Percentiles rank a stretch among this genome's conserved stretches.
These are phyloP conservation scores for Lerema accius DNA, from an alignment of 1,140 invertebrate species.

Conservation along the genomic window DNA sequence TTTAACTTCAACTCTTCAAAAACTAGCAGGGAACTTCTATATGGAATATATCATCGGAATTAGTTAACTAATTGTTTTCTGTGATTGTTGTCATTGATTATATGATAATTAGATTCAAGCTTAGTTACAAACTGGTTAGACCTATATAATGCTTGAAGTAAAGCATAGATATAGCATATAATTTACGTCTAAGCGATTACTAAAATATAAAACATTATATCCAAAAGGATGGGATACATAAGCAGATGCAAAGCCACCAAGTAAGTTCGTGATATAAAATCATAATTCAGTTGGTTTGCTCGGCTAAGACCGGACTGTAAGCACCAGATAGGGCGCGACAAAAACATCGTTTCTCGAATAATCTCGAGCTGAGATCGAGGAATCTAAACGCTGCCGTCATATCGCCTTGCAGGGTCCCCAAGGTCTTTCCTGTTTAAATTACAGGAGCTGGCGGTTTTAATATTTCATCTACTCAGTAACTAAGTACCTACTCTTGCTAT, in stretches of 20 bases:
- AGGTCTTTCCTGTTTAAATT: constrained; percentile 31
- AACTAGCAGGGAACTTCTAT: too few species aligned
- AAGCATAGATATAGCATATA: too few species aligned
- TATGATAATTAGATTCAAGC: too few species aligned
- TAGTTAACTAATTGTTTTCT: too few species aligned
- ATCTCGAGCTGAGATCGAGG: constrained; percentile 27
- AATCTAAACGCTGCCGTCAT: constrained; percentile 45
- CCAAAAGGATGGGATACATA: background rate
- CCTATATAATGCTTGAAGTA: too few species aligned
- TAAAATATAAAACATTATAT: too few species aligned
- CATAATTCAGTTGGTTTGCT: background rate
- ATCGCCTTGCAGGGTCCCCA: constrained; percentile 42
- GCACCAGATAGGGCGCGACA: constrained; percentile 8
- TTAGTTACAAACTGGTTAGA: too few species aligned
- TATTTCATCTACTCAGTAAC: background rate
- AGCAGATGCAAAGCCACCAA: background rate
- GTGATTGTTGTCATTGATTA: too few species aligned
- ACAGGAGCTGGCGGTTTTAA: constrained; percentile 4
- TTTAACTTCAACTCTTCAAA: too few species aligned
- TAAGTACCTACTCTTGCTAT: too few species aligned
- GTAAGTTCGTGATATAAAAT: background rate
- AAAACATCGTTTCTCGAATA: constrained; percentile 12
- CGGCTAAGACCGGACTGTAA: background rate
- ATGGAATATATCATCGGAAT: too few species aligned
- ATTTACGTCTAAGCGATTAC: too few species aligned